Percentiles rank a stretch among this genome's conserved stretches.
These are phyloP conservation scores for Leucozona laternaria DNA, from an alignment of 2,888 invertebrate species.

Conservation along the genomic window DNA sequence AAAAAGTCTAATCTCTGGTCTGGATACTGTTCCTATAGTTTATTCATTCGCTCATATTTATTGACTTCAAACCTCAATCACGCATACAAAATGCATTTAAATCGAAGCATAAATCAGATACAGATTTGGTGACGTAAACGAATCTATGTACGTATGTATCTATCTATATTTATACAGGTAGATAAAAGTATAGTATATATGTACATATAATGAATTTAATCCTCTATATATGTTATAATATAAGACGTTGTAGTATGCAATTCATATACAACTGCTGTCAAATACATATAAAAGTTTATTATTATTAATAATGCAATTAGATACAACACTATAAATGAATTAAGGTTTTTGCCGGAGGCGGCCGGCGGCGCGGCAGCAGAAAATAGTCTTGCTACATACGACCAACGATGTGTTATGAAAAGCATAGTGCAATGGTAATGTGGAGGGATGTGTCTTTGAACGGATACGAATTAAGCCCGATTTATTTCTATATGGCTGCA, in stretches of 20 bases:
- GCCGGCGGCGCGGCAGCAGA: slow-evolving; percentile 15
- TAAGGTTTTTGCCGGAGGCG: slow-evolving; percentile 60
- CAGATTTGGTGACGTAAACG: slow-evolving; percentile 20
- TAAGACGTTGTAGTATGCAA: slow-evolving; percentile 45
- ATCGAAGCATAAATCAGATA: slow-evolving; percentile 58
- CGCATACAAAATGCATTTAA: slow-evolving; percentile 21
- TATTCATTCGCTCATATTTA: background rate
- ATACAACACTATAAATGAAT: slow-evolving; percentile 71
- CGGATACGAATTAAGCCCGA: slow-evolving; percentile 61
- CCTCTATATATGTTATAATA: slow-evolving; percentile 14
- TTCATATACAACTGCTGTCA: slow-evolving; percentile 22
- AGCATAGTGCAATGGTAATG: slow-evolving; percentile 37
- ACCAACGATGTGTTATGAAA: slow-evolving; percentile 25
- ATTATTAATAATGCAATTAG: slow-evolving; percentile 75
- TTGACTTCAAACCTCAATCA: slow-evolving; percentile 39
- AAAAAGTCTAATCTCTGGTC: background rate
- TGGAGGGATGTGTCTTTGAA: slow-evolving; percentile 55
- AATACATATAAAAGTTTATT: slow-evolving; percentile 50
- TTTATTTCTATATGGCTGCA: slow-evolving; percentile 64
- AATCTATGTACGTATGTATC: background rate
- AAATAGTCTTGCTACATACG: slow-evolving; percentile 4
- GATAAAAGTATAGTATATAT: background rate
- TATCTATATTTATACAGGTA: background rate
- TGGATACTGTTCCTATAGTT: background rate
- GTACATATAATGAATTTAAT: slow-evolving; percentile 44